These are phyloP conservation scores for Pectinophora gossypiella DNA, from an alignment of 1,140 invertebrate genomes.

Conservation along the genomic window DNA sequence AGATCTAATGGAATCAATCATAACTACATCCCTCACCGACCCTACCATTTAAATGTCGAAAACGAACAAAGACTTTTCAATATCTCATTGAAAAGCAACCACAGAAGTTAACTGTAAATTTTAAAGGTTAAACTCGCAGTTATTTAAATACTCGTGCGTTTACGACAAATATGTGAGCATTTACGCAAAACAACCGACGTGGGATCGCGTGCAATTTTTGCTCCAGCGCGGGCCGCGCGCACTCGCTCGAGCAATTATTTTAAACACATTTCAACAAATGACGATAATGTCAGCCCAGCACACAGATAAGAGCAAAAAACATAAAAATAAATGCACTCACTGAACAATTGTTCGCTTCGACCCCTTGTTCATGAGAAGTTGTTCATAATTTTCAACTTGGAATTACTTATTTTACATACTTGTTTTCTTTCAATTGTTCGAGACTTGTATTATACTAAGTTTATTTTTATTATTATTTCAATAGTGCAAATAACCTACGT, in stretches of 20 bases:
- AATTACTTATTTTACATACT: not conserved
- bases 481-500: no score
- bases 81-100: slow-evolving; percentile 4
- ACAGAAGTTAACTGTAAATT: slow-evolving; percentile 35
- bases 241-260: slow-evolving; percentile 67
- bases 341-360: slow-evolving; percentile 45
- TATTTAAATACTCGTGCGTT: slow-evolving; percentile 42
- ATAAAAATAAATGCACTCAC: slow-evolving; percentile 38
- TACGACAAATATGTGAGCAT: slow-evolving; percentile 71
- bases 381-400: slow-evolving; percentile 9
- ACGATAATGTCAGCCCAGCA: slow-evolving; percentile 64
- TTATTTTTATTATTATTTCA: no score
- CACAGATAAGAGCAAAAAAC: slow-evolving; percentile 54
- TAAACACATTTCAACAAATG: slow-evolving; percentile 75
- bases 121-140: slow-evolving; percentile 21
- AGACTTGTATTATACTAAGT: not conserved
- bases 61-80: slow-evolving; percentile 19
- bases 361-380: slow-evolving; percentile 25
- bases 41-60: slow-evolving; percentile 21
- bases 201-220: slow-evolving; percentile 69
- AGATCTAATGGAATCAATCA: slow-evolving; percentile 69
- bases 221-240: slow-evolving; percentile 54
- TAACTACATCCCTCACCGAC: slow-evolving; percentile 47
- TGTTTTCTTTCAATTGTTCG: not conserved
- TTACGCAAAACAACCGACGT: slow-evolving; percentile 52